Evolutionary conservation across 30 jellyfish, hydroid and myxozoan species (phyloP).

Genomic region (Clytia hemisphaerica): DNA sequence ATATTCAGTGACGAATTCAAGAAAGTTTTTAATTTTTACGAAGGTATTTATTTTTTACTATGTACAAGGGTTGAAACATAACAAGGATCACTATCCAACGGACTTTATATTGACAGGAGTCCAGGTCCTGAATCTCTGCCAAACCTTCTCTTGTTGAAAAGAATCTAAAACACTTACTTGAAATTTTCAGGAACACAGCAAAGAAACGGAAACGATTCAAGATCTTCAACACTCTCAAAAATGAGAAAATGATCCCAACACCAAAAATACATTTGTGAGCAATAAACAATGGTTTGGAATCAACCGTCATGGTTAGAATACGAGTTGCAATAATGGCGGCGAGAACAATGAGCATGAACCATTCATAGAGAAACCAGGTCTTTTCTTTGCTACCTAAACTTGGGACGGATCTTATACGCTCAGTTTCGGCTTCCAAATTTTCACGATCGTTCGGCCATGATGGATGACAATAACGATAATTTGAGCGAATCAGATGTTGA

Average conservation of each 20-base stretch:
- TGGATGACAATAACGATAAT: slow-evolving; percentile 30
- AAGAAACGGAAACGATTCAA: slow-evolving; percentile 26
- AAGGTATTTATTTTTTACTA: no score
- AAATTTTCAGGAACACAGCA: slow-evolving; percentile 16
- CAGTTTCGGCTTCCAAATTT: slow-evolving; percentile 36
- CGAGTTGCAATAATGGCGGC: slow-evolving; percentile 23
- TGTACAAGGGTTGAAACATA: no score
- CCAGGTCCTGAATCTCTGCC: no score
- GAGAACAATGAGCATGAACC: not conserved
- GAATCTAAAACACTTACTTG: no score
- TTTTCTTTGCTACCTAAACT: slow-evolving; percentile 13
- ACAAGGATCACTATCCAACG: no score
- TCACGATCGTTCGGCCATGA: slow-evolving; percentile 57
- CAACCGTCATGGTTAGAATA: not conserved
- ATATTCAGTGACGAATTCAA: no score
- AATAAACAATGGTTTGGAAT: not conserved
- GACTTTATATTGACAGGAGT: no score
- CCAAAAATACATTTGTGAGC: slow-evolving; percentile 28
- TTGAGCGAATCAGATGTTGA: slow-evolving; percentile 21
- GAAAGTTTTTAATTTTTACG: no score
- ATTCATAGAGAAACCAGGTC: slow-evolving; percentile 25
- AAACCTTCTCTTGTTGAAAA: no score
- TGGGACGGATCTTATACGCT: slow-evolving; percentile 7
- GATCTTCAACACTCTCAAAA: slow-evolving; percentile 17
- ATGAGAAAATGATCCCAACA: slow-evolving; percentile 12